Evolutionary conservation across 2,888 invertebrate species (phyloP).

Genomic region (Ferdinandea cuprea): DNA sequence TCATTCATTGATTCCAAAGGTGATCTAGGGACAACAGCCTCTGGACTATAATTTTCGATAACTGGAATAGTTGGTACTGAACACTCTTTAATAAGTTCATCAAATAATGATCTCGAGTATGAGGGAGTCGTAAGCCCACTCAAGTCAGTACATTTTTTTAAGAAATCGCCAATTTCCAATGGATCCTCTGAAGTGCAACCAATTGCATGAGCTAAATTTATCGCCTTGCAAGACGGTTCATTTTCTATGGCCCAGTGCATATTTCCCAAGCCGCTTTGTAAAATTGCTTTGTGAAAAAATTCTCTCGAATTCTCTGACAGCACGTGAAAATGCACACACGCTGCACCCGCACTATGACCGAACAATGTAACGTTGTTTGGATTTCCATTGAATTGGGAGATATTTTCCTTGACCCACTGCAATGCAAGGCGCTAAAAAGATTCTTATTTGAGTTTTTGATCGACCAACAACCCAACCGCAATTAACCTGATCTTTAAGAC

Average conservation of each 20-base stretch:
- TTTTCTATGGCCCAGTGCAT: slow-evolving; percentile 71
- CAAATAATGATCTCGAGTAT: slow-evolving; percentile 23
- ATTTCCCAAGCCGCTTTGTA: slow-evolving; percentile 74
- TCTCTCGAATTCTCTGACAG: slow-evolving; percentile 72
- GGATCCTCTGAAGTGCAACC: slow-evolving; percentile 69
- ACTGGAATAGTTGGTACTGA: slow-evolving; percentile 69
- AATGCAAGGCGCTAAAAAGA: slow-evolving; percentile 81
- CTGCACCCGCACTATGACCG: slow-evolving; percentile 76
- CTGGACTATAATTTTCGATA: slow-evolving; percentile 62
- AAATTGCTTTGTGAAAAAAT: slow-evolving; percentile 76
- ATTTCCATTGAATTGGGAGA: slow-evolving; percentile 83
- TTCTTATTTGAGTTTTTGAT: no score
- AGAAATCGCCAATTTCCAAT: slow-evolving; percentile 65
- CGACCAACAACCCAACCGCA: no score
- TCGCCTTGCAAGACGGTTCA: slow-evolving; percentile 58
- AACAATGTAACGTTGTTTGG: slow-evolving; percentile 75
- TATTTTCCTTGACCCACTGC: slow-evolving; percentile 81
- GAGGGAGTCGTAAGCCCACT: slow-evolving; percentile 57
- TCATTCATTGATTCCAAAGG: slow-evolving; percentile 82
- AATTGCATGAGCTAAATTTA: slow-evolving; percentile 68
- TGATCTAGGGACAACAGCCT: slow-evolving; percentile 72
- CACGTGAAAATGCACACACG: slow-evolving; percentile 74
- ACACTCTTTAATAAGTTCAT: slow-evolving; percentile 58
- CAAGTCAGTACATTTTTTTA: slow-evolving; percentile 57
- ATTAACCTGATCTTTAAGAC: slow-evolving; percentile 81